Conservation (phyloP, 53 echinoderm and acorn worm genomes). For the Patiria pectinifera region DNA sequence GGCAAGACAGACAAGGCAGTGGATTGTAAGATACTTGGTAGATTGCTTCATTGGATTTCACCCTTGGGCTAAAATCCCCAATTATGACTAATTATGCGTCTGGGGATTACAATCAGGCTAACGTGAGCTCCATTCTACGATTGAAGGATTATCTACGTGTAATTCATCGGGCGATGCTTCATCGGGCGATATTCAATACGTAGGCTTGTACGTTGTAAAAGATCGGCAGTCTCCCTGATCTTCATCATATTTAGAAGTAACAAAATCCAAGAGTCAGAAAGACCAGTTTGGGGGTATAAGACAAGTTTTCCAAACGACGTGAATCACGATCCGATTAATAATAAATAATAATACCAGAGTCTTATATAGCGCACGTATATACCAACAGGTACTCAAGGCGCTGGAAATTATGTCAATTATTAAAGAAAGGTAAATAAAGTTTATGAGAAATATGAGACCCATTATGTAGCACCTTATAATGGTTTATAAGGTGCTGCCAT, state of each 20-base stretch:
- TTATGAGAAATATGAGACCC: too few relatives aligned
- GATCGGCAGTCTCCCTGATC: background rate
- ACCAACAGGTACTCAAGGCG: too few relatives aligned
- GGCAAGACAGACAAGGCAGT: background rate
- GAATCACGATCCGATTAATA: too few relatives aligned
- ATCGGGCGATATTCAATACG: background rate
- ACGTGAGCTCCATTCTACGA: slow-evolving; percentile 19
- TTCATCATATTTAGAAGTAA: background rate
- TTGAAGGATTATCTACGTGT: background rate
- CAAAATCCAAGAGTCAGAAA: too few relatives aligned
- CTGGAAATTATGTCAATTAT: too few relatives aligned
- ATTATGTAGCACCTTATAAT: too few relatives aligned
- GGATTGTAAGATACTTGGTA: background rate
- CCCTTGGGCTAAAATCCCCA: background rate
- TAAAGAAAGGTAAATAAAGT: too few relatives aligned
- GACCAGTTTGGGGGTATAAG: too few relatives aligned
- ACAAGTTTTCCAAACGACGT: too few relatives aligned
- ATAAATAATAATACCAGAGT: too few relatives aligned
- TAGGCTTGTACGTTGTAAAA: background rate
- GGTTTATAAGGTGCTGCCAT: too few relatives aligned
- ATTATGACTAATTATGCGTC: slow-evolving; percentile 38
- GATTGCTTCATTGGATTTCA: slow-evolving; percentile 43
- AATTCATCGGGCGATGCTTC: background rate
- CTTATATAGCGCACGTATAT: too few relatives aligned
- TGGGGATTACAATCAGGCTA: slow-evolving; percentile 37